Evolutionary conservation across 2,113 vertebrate genomes (phyloP), one percentile per base, ranked within the genome.

Genomic region (Rhinolophus ferrumequinum): DNA sequence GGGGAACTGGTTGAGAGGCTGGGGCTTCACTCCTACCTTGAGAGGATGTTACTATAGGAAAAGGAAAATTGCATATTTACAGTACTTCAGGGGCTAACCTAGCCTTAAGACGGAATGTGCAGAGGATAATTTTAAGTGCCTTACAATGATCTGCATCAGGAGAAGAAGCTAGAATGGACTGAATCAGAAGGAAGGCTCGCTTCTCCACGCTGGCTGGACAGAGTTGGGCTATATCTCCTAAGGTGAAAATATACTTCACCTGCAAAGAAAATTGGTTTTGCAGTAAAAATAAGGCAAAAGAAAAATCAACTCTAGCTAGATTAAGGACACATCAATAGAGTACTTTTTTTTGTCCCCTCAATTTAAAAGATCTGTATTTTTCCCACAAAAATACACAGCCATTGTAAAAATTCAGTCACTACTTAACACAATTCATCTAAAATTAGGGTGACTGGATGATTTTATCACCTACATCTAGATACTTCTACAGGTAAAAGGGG

Each of bases 231-330:
- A 98, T 97, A 30, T 99, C 99, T 0, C 99, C 99, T 97, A 99
- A 96, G 41, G 99, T 99, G 97, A 99, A 99, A 88, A 99, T 98
- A 92, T 99, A 98, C 76, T 98, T 99, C 56, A 99, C 98, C 99
- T 99, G 95, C 56, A 88, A 30, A 97, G 73, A 88, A 93, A 95
- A 96, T 60, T 33, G 75, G 69, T 69, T 38, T 77, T 90, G 38
- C 35, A 92, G 14, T 96, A 97, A 97, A 82, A 93, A 94, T 82
- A 88, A 88, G 81, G 83, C 94, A 95, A 97, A 96, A 91, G 90
- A 82, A 86, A 94, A 95, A 88, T 50, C 0, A 80, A 85, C 4
- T 56, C 54, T 8, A 94, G 30, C 14, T 41, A 69, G 16, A 44
- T 14, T 26, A 91, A 75, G 24, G 62, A 76, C 12, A 60, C 10